phyloP scores from a whole-genome alignment of 2,888 invertebrate species.

The Macrophya alboannulata region DNA sequence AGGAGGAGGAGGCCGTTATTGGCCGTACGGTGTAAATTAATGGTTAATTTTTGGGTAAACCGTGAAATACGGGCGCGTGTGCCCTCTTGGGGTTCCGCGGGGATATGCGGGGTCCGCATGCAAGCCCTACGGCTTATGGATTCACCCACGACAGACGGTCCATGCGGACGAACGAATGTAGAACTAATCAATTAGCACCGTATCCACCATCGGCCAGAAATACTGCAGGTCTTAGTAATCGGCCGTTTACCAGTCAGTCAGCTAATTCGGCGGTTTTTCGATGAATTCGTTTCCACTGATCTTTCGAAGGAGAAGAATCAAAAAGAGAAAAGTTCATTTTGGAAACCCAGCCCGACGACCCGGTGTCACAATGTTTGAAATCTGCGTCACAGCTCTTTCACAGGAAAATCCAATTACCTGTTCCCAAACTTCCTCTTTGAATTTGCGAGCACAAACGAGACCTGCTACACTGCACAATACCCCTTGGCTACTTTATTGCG shows the following conservation, averaged over 20 bases:
- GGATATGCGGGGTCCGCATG: background rate
- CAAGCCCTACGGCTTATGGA: slow-evolving; percentile 46
- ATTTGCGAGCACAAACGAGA: slow-evolving; percentile 17
- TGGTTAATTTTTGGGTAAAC: slow-evolving; percentile 75
- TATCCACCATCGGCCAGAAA: slow-evolving; percentile 62
- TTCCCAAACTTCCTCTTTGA: background rate
- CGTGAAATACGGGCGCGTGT: slow-evolving; percentile 74
- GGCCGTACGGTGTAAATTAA: slow-evolving; percentile 70
- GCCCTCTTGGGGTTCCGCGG: slow-evolving; percentile 58
- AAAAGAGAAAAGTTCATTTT: background rate
- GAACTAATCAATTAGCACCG: slow-evolving; percentile 74
- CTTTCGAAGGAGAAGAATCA: background rate
- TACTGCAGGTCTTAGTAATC: slow-evolving; percentile 32
- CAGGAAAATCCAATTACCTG: slow-evolving; percentile 44
- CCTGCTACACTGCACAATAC: slow-evolving; percentile 1
- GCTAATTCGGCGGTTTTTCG: background rate
- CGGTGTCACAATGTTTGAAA: slow-evolving; percentile 22
- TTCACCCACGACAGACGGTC: slow-evolving; percentile 73
- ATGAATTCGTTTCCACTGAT: background rate
- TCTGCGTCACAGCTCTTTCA: background rate
- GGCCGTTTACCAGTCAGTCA: background rate
- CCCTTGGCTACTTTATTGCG: background rate
- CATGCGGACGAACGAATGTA: slow-evolving; percentile 67
- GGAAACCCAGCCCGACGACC: background rate
- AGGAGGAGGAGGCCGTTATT: slow-evolving; percentile 51